Percentiles rank a stretch among this genome's conserved stretches.
phyloP scores from a whole-genome alignment of 2,888 invertebrate genomes.

The Apeira syringaria region DNA sequence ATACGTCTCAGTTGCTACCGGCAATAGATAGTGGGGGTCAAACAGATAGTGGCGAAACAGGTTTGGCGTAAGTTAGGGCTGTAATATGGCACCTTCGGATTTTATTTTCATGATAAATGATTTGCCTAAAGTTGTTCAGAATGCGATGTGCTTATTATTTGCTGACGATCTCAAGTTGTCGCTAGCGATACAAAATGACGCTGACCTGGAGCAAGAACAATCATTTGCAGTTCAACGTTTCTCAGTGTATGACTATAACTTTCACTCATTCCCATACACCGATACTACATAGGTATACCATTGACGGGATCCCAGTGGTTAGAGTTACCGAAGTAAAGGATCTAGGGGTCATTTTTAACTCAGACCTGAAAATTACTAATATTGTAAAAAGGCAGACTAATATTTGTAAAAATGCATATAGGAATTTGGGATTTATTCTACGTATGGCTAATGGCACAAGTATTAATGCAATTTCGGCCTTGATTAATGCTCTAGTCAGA shows the following conservation, averaged over 20 bases:
- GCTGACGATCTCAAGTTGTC: no score
- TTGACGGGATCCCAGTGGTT: no score
- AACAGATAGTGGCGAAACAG: not conserved
- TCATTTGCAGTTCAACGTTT: no score
- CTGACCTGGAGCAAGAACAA: no score
- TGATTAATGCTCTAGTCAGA: not conserved
- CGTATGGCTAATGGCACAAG: not conserved
- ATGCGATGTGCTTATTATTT: not conserved
- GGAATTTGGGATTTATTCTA: not conserved
- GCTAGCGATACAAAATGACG: no score
- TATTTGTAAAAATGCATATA: not conserved
- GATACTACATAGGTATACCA: no score
- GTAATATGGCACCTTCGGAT: no score
- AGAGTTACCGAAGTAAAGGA: no score
- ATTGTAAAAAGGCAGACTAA: not conserved
- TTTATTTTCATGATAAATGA: not conserved
- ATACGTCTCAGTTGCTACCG: no score
- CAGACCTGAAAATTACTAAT: not conserved
- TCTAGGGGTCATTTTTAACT: not conserved
- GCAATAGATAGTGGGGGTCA: not conserved
- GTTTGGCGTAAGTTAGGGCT: no score
- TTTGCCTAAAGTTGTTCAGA: not conserved
- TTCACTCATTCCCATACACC: no score
- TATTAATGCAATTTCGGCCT: not conserved
- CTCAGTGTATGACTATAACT: no score